These are phyloP conservation scores for Neofelis nebulosa DNA, from an alignment of 2,113 vertebrate genomes.

Conservation along the genomic window DNA sequence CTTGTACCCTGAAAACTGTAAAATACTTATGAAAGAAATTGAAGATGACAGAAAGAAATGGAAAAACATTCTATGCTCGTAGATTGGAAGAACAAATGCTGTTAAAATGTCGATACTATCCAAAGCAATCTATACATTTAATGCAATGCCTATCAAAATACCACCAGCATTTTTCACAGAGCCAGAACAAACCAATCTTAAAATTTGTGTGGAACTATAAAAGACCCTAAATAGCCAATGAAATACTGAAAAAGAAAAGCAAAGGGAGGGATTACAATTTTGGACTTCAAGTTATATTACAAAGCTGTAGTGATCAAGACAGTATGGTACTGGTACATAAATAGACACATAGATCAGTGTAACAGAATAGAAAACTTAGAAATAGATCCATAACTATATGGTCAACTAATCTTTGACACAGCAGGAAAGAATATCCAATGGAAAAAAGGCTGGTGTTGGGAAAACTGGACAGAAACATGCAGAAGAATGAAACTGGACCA, in stretches of 20 bases:
- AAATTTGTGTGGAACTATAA: neutral
- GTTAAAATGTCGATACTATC: neutral
- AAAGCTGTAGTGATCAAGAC: neutral
- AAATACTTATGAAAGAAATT: neutral
- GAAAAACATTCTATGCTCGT: neutral
- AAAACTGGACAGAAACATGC: neutral
- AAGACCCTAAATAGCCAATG: neutral
- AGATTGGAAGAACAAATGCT: neutral
- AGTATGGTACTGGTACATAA: neutral
- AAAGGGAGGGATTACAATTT: neutral
- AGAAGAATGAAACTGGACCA: neutral
- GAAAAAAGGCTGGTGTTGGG: neutral
- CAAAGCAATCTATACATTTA: neutral
- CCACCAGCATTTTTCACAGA: neutral
- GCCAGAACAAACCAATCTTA: neutral
- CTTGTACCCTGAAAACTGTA: neutral
- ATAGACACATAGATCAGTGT: neutral
- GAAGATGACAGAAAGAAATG: neutral
- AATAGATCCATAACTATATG: neutral
- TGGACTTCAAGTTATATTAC: neutral
- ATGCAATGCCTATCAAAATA: neutral
- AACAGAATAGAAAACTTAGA: neutral
- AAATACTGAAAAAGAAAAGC: neutral
- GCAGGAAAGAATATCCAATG: neutral
- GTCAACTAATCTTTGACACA: neutral